A percentile compares a stretch with the other conserved stretches of the same genome.
phyloP scores from a whole-genome alignment of 1,140 invertebrate species.

The Drosophila pseudoananassae region DNA sequence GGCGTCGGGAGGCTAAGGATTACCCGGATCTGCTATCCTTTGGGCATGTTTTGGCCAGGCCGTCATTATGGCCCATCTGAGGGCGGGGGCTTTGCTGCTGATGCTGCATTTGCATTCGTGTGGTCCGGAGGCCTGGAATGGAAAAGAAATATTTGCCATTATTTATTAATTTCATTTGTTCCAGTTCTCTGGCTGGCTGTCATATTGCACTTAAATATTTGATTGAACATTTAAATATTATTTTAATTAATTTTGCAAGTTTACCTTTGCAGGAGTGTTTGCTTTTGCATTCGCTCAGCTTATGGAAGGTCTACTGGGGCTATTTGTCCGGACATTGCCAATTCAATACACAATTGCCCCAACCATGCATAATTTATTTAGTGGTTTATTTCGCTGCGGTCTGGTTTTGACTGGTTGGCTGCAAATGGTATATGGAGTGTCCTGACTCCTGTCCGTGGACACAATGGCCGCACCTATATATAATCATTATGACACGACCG shows the following conservation, averaged over 20 bases:
- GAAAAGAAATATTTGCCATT: constrained; percentile 29
- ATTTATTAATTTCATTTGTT: constrained; percentile 58
- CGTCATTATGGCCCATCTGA: constrained; percentile 42
- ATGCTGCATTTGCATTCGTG: neutral
- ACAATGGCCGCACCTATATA: constrained; percentile 4
- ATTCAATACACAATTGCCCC: constrained; percentile 58
- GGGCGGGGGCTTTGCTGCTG: constrained; percentile 5
- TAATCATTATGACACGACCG: constrained; percentile 69
- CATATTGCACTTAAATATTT: constrained; percentile 58
- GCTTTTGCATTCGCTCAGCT: constrained; percentile 36
- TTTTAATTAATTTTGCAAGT: constrained; percentile 75
- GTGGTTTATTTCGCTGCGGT: constrained; percentile 70
- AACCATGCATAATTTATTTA: constrained; percentile 73
- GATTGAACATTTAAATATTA: constrained; percentile 64
- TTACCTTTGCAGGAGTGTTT: constrained; percentile 54
- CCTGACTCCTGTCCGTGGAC: neutral
- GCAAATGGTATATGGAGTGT: neutral
- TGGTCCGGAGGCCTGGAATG: constrained; percentile 7
- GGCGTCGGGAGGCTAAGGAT: constrained; percentile 19
- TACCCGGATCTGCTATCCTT: constrained; percentile 34
- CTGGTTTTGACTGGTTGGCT: constrained; percentile 11
- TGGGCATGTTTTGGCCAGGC: constrained; percentile 43
- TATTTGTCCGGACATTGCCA: constrained; percentile 32
- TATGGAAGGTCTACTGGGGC: constrained; percentile 6
- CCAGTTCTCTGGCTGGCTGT: constrained; percentile 12